Conservation (phyloP, 2,797 vertebrate genomes). For the Uromys caudimaculatus region DNA sequence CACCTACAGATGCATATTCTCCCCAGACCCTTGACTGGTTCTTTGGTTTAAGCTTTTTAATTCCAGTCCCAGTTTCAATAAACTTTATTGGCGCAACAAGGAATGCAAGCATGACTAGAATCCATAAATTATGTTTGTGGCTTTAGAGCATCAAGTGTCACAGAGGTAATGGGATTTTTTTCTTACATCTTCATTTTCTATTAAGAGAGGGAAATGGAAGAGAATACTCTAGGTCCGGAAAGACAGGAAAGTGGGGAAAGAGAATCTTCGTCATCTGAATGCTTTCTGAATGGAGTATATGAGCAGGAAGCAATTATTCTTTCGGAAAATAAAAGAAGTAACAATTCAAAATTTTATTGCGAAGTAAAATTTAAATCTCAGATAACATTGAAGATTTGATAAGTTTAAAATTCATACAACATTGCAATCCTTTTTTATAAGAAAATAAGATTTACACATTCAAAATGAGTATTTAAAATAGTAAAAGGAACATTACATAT, state of each 20-base stretch:
- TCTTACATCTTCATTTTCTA: conserved; percentile 77
- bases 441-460: conserved; percentile 3
- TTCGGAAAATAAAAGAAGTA: conserved; percentile 62
- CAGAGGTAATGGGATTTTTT: conserved; percentile 74
- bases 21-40: conserved; percentile 51
- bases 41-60: conserved; percentile 79
- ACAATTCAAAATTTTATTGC: conserved; percentile 12
- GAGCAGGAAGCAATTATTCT: conserved; percentile 62
- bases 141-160: conserved; percentile 74
- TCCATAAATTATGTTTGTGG: conserved; percentile 77
- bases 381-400: not conserved
- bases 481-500: not conserved
- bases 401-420: not conserved
- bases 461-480: conserved; percentile 25
- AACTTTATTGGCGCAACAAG: conserved; percentile 78
- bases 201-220: conserved; percentile 79
- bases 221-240: conserved; percentile 75
- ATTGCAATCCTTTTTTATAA: not conserved
- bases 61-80: conserved; percentile 79
- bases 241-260: conserved; percentile 65
- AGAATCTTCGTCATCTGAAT: conserved; percentile 40
- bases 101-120: conserved; percentile 68
- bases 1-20: not conserved
- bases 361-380: conserved; percentile 37
- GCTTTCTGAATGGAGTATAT: conserved; percentile 63